These are phyloP conservation scores for Ladona fulva DNA, from an alignment of 1,140 invertebrate genomes.

Conservation along the genomic window DNA sequence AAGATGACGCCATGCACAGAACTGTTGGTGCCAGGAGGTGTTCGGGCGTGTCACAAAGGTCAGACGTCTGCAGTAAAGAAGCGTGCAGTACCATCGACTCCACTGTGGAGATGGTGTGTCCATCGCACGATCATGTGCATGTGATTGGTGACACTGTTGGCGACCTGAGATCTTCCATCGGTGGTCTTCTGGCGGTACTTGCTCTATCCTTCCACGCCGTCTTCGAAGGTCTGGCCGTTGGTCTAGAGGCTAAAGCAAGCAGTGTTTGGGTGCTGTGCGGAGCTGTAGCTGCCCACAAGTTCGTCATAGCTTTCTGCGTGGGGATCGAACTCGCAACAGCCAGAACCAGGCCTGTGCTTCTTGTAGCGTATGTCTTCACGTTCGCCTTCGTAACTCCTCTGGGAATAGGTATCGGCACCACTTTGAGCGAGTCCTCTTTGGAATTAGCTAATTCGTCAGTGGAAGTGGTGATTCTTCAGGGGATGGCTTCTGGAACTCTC, in stretches of 20 bases:
- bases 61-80: not conserved
- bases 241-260: slow-evolving; percentile 56
- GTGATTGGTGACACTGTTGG: slow-evolving; percentile 10
- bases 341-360: slow-evolving; percentile 48
- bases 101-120: slow-evolving; percentile 21
- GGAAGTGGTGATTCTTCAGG: slow-evolving; percentile 44
- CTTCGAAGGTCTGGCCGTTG: slow-evolving; percentile 85
- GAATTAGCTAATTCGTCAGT: slow-evolving; percentile 43
- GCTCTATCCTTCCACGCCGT: slow-evolving; percentile 84
- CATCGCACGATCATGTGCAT: slow-evolving; percentile 15
- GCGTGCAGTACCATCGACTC: slow-evolving; percentile 28
- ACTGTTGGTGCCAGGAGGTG: slow-evolving; percentile 30
- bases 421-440: slow-evolving; percentile 28
- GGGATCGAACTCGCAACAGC: slow-evolving; percentile 66
- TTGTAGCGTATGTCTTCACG: slow-evolving; percentile 59
- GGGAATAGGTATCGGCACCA: slow-evolving; percentile 55
- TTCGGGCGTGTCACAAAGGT: slow-evolving; percentile 28
- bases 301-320: slow-evolving; percentile 80
- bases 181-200: slow-evolving; percentile 69
- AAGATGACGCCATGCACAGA: slow-evolving; percentile 22
- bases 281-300: slow-evolving; percentile 79
- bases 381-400: slow-evolving; percentile 72
- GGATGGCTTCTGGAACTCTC: slow-evolving; percentile 53
- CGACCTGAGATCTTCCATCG: slow-evolving; percentile 41
- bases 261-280: slow-evolving; percentile 70